These are phyloP conservation scores for Dicrostonyx torquatus DNA, from an alignment of 2,797 vertebrate species.

Conservation along the genomic window DNA sequence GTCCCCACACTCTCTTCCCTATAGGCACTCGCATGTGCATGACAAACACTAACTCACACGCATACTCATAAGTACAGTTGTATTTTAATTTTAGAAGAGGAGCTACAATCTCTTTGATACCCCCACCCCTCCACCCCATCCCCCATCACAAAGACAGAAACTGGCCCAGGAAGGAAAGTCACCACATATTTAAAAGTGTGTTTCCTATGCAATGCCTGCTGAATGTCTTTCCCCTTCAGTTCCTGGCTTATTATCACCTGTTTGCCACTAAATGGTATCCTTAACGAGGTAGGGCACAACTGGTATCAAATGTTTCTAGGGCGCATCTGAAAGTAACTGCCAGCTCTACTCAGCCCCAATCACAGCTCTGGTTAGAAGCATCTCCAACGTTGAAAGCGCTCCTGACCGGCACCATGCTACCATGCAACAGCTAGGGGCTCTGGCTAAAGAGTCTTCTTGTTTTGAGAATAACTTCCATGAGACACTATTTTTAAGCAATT, in stretches of 20 bases:
- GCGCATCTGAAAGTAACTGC: neutral
- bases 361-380: neutral
- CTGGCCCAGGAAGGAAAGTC: neutral
- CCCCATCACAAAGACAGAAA: neutral
- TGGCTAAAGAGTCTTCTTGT: neutral
- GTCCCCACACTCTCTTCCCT: neutral
- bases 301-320: neutral
- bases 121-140: neutral
- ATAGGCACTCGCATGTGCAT: neutral
- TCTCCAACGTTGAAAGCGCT: neutral
- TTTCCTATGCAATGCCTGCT: neutral
- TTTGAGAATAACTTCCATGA: neutral
- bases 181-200: neutral
- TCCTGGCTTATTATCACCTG: neutral
- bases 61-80: no score
- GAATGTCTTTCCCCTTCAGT: neutral
- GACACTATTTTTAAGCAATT: slow-evolving; percentile 56
- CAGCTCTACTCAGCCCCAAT: neutral
- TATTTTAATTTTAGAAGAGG: neutral
- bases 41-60: neutral
- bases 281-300: neutral
- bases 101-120: neutral
- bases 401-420: neutral
- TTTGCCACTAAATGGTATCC: neutral
- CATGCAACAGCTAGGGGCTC: neutral